phyloP scores from a whole-genome alignment of 2,797 vertebrate species.

The Carduelis carduelis region DNA sequence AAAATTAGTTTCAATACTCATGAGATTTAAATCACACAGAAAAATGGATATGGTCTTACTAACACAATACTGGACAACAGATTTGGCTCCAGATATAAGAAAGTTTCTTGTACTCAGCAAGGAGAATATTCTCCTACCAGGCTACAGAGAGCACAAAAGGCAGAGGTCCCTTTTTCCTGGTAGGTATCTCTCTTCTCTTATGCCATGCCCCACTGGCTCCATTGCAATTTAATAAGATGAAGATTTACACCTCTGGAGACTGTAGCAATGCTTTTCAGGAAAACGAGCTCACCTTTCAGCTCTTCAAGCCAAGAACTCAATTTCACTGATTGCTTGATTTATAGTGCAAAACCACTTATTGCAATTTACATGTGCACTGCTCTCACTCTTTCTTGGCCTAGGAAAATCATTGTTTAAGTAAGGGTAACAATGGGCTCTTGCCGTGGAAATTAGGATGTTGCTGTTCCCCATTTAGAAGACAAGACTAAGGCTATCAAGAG shows the following conservation, averaged over 20 bases:
- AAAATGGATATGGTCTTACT: neutral
- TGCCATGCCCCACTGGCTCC: neutral
- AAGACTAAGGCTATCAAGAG: neutral
- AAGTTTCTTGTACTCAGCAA: neutral
- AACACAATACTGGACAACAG: neutral
- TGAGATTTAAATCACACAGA: neutral
- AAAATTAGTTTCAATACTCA: neutral
- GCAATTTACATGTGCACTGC: neutral
- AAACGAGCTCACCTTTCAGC: constrained; percentile 2
- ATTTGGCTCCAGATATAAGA: neutral
- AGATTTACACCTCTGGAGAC: constrained; percentile 19
- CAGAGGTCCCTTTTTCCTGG: neutral
- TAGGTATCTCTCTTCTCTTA: neutral
- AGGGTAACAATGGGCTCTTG: neutral
- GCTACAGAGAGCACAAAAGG: neutral
- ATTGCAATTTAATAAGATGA: neutral
- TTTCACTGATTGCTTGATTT: constrained; percentile 53
- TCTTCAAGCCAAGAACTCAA: constrained; percentile 28
- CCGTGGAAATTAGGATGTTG: neutral
- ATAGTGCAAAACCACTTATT: constrained; percentile 43
- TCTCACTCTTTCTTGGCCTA: neutral
- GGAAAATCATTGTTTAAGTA: constrained; percentile 1
- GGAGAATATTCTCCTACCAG: neutral
- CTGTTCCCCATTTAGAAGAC: neutral
- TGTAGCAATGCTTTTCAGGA: constrained; percentile 11